These are phyloP conservation scores for Myanophis thanlyinensis DNA, from an alignment of 2,113 vertebrate genomes.

Conservation along the genomic window DNA sequence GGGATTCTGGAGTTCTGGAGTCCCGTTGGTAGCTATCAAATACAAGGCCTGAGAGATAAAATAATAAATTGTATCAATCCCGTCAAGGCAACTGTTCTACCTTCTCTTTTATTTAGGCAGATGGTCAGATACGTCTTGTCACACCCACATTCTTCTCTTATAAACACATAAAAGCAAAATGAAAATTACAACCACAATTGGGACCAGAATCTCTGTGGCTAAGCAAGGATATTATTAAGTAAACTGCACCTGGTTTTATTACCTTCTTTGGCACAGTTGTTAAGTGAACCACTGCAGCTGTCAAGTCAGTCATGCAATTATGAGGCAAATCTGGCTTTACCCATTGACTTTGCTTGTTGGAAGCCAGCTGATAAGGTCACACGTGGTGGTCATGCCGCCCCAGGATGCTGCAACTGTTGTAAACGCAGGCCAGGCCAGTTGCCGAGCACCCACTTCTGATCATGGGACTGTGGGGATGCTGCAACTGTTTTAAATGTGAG, in stretches of 20 bases:
- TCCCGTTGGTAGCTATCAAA: slow-evolving; percentile 97
- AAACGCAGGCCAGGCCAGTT: no score
- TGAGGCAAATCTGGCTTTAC: neutral
- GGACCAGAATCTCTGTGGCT: neutral
- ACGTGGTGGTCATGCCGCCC: no score
- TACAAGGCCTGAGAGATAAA: slow-evolving; percentile 84
- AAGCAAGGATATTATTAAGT: neutral
- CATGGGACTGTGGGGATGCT: no score
- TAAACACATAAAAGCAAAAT: neutral
- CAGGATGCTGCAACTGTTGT: neutral
- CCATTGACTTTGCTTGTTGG: neutral
- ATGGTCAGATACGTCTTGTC: neutral
- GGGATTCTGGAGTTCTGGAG: slow-evolving; percentile 96
- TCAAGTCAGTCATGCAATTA: neutral
- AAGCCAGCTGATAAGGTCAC: neutral
- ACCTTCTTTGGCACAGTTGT: neutral
- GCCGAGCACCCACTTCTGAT: no score
- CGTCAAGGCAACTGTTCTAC: neutral
- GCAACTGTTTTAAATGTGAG: no score
- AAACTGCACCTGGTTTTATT: neutral
- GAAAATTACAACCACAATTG: neutral
- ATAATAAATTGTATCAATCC: rapidly evolving
- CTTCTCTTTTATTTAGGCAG: neutral
- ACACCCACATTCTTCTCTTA: neutral
- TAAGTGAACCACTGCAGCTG: neutral